phyloP scores from a whole-genome alignment of 1,140 invertebrate species.

The Monochamus saltuarius region DNA sequence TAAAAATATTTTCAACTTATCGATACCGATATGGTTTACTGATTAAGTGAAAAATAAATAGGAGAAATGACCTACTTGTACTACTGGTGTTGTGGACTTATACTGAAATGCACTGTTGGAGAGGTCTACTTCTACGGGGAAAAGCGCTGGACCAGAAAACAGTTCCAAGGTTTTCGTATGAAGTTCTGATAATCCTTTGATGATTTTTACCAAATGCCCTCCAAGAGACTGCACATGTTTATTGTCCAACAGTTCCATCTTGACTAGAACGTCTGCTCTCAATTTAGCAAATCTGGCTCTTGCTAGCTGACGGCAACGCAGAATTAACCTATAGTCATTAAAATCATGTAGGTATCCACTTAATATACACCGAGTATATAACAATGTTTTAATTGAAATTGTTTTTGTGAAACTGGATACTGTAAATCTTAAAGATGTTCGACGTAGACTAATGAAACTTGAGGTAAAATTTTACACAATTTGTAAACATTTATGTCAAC shows the following conservation, averaged over 20 bases:
- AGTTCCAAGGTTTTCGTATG: conserved; percentile 66
- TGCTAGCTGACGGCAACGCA: conserved; percentile 94
- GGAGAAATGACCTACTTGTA: too few relatives aligned
- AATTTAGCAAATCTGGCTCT: conserved; percentile 87
- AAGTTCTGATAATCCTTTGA: conserved; percentile 78
- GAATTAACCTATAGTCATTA: conserved; percentile 72
- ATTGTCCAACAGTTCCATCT: conserved; percentile 94
- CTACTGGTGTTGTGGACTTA: conserved; percentile 63
- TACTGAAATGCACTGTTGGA: conserved; percentile 89
- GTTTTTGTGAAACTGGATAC: too few relatives aligned
- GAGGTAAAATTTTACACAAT: too few relatives aligned
- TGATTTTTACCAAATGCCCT: conserved; percentile 77
- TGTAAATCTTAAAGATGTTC: too few relatives aligned
- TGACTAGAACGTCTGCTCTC: conserved; percentile 92
- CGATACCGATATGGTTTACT: too few relatives aligned
- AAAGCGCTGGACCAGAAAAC: conserved; percentile 74
- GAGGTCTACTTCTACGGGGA: conserved; percentile 96
- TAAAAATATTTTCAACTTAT: too few relatives aligned
- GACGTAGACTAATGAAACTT: too few relatives aligned
- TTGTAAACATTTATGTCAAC: too few relatives aligned
- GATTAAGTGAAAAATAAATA: too few relatives aligned
- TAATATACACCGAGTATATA: too few relatives aligned
- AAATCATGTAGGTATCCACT: too few relatives aligned
- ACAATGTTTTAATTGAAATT: too few relatives aligned
- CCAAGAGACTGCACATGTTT: conserved; percentile 97